These are phyloP conservation scores for Schizothorax lantsangensis DNA, from an alignment of 2,797 vertebrate genomes.

Conservation along the genomic window DNA sequence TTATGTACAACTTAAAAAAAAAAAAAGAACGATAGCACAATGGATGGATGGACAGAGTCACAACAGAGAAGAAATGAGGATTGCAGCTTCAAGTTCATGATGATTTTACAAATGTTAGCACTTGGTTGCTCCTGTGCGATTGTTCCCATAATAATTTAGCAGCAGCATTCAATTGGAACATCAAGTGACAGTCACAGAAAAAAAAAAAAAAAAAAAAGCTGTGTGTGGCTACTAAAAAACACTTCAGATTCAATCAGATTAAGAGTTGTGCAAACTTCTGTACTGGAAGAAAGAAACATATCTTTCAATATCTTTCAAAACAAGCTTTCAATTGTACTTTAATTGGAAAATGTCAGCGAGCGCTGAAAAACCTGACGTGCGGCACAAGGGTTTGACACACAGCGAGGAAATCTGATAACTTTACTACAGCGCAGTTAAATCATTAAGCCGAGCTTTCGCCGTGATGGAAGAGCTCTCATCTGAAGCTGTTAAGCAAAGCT, in stretches of 20 bases:
- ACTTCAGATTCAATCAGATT: background rate
- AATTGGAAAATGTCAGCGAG: constrained; percentile 23
- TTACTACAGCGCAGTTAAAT: constrained; percentile 33
- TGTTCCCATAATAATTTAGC: background rate
- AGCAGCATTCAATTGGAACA: background rate
- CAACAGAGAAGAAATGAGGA: background rate
- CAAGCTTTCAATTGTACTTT: constrained; percentile 14
- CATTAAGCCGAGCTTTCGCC: constrained; percentile 46
- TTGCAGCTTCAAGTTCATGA: background rate
- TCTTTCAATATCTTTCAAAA: no score
- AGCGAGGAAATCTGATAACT: constrained; percentile 33
- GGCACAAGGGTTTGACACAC: background rate
- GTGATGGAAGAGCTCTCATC: constrained; percentile 70
- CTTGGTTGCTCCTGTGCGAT: background rate
- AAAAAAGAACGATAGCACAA: no score
- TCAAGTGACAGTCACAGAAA: background rate
- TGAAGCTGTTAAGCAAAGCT: constrained; percentile 68
- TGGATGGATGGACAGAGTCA: no score
- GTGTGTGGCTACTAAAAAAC: background rate
- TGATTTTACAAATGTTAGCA: background rate
- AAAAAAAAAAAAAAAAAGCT: background rate
- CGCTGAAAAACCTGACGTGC: background rate
- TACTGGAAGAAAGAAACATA: constrained; percentile 5
- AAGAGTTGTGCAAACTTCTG: constrained; percentile 11
- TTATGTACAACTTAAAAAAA: no score